Percentiles rank a stretch among this genome's conserved stretches.
These are phyloP conservation scores for Acanthis flammea DNA, from an alignment of 2,797 vertebrate genomes.

Conservation along the genomic window DNA sequence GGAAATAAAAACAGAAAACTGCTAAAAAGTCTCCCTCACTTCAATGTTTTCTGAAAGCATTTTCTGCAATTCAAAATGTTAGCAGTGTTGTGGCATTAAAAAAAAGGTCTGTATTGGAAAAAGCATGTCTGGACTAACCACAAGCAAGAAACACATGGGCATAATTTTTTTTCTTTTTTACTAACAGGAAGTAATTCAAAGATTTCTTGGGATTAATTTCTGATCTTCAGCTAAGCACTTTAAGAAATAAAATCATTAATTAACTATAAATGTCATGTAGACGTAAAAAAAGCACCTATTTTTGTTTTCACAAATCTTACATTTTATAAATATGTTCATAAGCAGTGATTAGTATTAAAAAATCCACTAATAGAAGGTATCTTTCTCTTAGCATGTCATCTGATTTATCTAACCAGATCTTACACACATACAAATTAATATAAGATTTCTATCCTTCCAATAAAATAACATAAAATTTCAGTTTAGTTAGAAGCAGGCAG, in stretches of 20 bases:
- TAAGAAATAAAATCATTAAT: background rate
- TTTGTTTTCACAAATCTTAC: background rate
- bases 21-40: conserved; percentile 1
- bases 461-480: background rate
- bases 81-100: background rate
- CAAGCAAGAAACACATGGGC: background rate
- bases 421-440: background rate
- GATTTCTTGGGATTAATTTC: conserved; percentile 47
- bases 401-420: background rate
- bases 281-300: background rate
- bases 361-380: background rate
- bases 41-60: background rate
- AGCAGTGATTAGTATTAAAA: background rate
- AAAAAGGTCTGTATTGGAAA: background rate
- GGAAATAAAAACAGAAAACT: conserved; percentile 34
- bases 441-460: background rate
- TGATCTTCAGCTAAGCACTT: conserved; percentile 20
- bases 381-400: background rate
- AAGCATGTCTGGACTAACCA: background rate
- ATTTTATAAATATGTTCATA: background rate
- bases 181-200: conserved; percentile 50
- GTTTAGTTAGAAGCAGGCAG: background rate
- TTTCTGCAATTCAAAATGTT: conserved; percentile 1
- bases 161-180: background rate
- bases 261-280: background rate